Evolutionary conservation across 2,113 vertebrate species (phyloP).

Genomic region (Pachypanchax playfairii): DNA sequence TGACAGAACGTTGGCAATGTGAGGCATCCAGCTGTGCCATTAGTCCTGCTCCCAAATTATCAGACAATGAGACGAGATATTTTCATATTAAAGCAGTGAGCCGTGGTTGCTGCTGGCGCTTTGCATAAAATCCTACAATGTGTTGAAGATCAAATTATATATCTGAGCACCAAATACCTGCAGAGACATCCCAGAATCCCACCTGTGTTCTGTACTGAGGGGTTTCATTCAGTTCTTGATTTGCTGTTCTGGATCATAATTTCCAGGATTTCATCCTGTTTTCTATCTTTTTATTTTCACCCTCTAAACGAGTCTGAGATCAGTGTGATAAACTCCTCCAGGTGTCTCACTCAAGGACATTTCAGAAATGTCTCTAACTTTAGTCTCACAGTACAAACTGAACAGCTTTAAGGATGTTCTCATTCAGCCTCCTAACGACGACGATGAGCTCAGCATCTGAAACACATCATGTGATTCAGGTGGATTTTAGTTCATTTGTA

Average conservation of each 20-base stretch:
- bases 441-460: not conserved
- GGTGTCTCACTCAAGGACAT: constrained; percentile 18
- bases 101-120: not conserved
- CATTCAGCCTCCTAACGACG: too few relatives aligned
- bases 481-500: constrained; percentile 16
- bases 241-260: too few relatives aligned
- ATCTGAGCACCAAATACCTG: constrained; percentile 52
- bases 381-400: too few relatives aligned
- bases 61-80: not conserved
- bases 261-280: too few relatives aligned
- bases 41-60: constrained; percentile 11
- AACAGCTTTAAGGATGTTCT: too few relatives aligned
- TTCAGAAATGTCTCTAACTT: constrained; percentile 18
- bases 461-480: not conserved
- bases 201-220: constrained; percentile 14
- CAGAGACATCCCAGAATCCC: too few relatives aligned
- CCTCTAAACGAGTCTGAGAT: too few relatives aligned
- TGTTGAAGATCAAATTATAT: constrained; percentile 43
- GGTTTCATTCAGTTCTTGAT: not conserved
- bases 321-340: too few relatives aligned
- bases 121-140: constrained; percentile 15
- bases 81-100: not conserved
- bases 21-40: constrained; percentile 33
- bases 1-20: constrained; percentile 14
- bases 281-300: too few relatives aligned